Conservation (phyloP, 1,140 invertebrate genomes). For the Zaprionus capensis region DNA sequence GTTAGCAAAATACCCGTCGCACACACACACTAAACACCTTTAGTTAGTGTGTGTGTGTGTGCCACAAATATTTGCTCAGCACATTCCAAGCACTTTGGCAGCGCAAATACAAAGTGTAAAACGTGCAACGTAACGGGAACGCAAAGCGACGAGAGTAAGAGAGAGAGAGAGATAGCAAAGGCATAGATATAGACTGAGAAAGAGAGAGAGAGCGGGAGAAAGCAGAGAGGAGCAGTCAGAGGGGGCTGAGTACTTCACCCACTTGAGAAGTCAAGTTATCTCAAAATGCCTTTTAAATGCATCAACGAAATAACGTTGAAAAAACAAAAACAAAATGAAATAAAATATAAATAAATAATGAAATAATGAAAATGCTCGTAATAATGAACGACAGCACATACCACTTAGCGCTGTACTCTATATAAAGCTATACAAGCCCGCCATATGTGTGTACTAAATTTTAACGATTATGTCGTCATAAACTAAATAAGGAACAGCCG, state of each 20-base stretch:
- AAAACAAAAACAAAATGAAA: background rate
- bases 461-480: conserved; percentile 9
- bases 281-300: conserved; percentile 9
- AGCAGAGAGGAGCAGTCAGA: background rate
- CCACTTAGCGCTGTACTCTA: background rate
- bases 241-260: background rate
- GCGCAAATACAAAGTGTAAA: conserved; percentile 53
- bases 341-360: conserved; percentile 8
- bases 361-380: conserved; percentile 11
- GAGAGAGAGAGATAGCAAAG: background rate
- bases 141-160: background rate
- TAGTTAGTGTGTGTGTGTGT: conserved; percentile 44
- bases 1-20: conserved; percentile 4
- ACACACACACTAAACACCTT: conserved; percentile 26
- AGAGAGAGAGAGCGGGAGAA: background rate
- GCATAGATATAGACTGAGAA: background rate
- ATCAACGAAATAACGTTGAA: background rate
- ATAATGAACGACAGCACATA: conserved; percentile 10
- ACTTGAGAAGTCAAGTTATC: conserved; percentile 4
- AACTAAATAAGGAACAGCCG: background rate
- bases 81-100: conserved; percentile 71
- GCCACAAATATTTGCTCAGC: conserved; percentile 74
- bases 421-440: background rate
- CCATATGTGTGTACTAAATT: conserved; percentile 7
- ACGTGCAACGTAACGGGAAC: conserved; percentile 41